These are phyloP conservation scores for Prionailurus viverrinus DNA, from an alignment of 2,113 vertebrate genomes.

Conservation along the genomic window DNA sequence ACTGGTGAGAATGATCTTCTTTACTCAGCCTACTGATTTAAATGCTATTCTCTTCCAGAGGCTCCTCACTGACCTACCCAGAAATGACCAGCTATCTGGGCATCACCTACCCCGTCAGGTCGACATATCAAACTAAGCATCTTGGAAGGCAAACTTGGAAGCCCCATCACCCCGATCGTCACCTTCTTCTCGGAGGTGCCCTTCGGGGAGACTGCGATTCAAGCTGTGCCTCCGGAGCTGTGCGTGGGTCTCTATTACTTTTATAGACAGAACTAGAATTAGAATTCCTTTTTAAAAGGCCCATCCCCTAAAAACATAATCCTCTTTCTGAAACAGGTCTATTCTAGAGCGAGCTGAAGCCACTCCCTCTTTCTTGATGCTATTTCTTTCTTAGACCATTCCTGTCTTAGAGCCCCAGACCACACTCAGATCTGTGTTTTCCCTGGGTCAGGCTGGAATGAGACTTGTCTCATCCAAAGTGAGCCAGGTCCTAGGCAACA, in stretches of 20 bases:
- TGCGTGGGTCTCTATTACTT: neutral
- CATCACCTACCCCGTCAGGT: neutral
- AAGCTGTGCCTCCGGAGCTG: neutral
- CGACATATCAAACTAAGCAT: neutral
- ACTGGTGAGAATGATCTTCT: neutral
- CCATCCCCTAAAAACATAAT: neutral
- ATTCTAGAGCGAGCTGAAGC: neutral
- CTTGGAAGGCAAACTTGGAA: neutral
- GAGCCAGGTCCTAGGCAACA: neutral
- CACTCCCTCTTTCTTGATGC: neutral
- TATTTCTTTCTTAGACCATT: neutral
- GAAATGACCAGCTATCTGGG: neutral
- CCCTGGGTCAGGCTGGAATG: neutral
- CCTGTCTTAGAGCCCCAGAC: neutral
- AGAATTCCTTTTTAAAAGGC: neutral
- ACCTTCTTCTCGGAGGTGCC: neutral
- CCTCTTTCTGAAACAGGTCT: neutral
- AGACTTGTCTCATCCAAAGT: neutral
- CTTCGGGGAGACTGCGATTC: neutral
- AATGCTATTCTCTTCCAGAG: neutral
- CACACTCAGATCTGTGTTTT: neutral
- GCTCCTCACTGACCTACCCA: neutral
- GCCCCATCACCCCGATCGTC: neutral
- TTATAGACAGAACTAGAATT: neutral
- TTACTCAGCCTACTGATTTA: neutral